A percentile compares a stretch with the other conserved stretches of the same genome.
phyloP scores from a whole-genome alignment of 2,113 vertebrate species.

The Dipodomys merriami region DNA sequence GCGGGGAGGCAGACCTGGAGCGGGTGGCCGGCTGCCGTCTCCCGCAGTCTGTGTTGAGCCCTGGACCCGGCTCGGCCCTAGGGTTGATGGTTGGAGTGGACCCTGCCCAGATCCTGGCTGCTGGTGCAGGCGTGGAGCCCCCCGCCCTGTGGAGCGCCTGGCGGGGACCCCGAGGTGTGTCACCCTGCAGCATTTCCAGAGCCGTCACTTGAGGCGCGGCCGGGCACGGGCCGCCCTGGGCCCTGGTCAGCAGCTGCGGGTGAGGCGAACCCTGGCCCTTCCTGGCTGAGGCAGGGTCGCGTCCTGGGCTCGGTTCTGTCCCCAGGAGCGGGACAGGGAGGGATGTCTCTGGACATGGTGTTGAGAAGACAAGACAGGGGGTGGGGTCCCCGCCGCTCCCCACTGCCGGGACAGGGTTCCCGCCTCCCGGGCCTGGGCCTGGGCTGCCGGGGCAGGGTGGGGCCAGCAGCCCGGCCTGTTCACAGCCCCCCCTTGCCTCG shows the following conservation, averaged over 20 bases:
- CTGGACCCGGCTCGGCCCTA: not conserved
- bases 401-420: not conserved
- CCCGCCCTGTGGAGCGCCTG: not conserved
- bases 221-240: too few species aligned
- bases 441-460: not conserved
- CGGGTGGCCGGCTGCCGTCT: rapidly evolving
- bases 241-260: too few species aligned
- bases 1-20: not conserved
- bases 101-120: not conserved
- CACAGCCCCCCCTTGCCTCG: not conserved
- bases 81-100: rapidly evolving
- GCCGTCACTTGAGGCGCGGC: not conserved
- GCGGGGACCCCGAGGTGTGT: not conserved
- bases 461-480: not conserved
- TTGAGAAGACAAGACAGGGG: not conserved
- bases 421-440: not conserved
- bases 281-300: not conserved
- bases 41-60: not conserved
- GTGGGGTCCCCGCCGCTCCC: not conserved
- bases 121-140: too few species aligned
- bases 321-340: not conserved
- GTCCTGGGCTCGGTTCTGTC: not conserved
- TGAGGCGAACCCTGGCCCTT: not conserved
- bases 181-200: rapidly evolving
- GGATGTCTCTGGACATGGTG: not conserved